Evolutionary conservation across 2,797 vertebrate genomes (phyloP).

Genomic region (Meriones psammophilus): DNA sequence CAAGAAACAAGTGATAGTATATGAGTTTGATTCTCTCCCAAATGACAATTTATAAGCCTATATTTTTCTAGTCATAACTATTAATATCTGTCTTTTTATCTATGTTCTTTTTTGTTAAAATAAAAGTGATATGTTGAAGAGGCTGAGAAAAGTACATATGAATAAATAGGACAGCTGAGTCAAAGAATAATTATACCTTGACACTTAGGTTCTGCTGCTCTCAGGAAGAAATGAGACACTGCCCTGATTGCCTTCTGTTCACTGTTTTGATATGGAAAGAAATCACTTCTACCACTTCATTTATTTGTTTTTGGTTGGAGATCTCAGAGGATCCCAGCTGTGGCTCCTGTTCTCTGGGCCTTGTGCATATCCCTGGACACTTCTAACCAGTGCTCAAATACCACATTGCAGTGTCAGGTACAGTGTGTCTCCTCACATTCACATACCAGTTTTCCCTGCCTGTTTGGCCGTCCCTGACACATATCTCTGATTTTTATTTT

Average conservation of each 20-base stretch:
- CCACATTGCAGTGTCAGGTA: background rate
- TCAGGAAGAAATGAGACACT: background rate
- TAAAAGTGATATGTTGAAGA: conserved; percentile 60
- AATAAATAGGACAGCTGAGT: conserved; percentile 72
- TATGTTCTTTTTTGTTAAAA: conserved; percentile 68
- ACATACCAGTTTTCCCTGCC: background rate
- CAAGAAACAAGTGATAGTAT: background rate
- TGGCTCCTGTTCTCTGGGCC: background rate
- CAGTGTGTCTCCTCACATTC: background rate
- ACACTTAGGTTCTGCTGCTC: conserved; percentile 48
- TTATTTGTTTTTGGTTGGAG: conserved; percentile 36
- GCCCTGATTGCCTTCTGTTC: conserved; percentile 51
- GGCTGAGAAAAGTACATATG: background rate
- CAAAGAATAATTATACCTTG: conserved; percentile 67
- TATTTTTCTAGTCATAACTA: conserved; percentile 33
- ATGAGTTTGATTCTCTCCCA: background rate
- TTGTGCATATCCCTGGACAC: background rate
- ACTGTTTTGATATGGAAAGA: background rate
- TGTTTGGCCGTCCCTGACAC: background rate
- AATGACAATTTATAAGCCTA: background rate
- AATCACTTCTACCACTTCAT: background rate
- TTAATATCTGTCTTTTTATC: conserved; percentile 18
- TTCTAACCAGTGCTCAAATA: background rate
- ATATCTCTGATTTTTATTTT: background rate
- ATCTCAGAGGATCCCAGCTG: background rate